Percentiles rank a stretch among this genome's conserved stretches.
These are phyloP conservation scores for Odontothrips loti DNA, from an alignment of 2,888 invertebrate species.

Conservation along the genomic window DNA sequence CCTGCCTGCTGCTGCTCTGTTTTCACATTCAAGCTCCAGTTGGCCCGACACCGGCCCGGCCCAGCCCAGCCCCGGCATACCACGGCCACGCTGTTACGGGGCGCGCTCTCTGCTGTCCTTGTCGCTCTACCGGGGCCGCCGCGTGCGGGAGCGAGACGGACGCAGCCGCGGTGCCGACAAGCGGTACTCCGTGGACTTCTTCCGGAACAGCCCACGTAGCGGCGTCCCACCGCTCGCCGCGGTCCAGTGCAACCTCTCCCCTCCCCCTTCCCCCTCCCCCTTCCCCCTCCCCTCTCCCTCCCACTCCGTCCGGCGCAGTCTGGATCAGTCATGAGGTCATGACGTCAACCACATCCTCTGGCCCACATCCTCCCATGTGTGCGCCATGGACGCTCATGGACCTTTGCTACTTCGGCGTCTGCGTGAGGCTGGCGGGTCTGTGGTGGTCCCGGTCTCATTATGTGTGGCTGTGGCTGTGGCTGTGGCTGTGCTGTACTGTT, in stretches of 20 bases:
- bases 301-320: not conserved
- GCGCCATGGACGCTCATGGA: not conserved
- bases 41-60: too few relatives aligned
- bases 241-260: not conserved
- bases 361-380: not conserved
- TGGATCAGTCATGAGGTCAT: too few relatives aligned
- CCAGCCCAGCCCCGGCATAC: too few relatives aligned
- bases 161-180: constrained; percentile 28
- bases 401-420: too few relatives aligned
- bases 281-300: not conserved
- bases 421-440: too few relatives aligned
- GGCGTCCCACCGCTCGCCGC: not conserved
- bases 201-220: constrained; percentile 6
- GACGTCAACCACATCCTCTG: not conserved
- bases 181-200: constrained; percentile 30
- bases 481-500: too few relatives aligned
- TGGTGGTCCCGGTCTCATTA: too few relatives aligned
- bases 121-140: too few relatives aligned
- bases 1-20: not conserved
- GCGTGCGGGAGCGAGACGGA: too few relatives aligned
- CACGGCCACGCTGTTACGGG: too few relatives aligned
- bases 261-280: not conserved
- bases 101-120: too few relatives aligned
- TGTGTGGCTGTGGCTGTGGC: too few relatives aligned
- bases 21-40: not conserved